Evolutionary conservation across 2,888 invertebrate genomes (phyloP).

Genomic region (Microplitis manilae): DNA sequence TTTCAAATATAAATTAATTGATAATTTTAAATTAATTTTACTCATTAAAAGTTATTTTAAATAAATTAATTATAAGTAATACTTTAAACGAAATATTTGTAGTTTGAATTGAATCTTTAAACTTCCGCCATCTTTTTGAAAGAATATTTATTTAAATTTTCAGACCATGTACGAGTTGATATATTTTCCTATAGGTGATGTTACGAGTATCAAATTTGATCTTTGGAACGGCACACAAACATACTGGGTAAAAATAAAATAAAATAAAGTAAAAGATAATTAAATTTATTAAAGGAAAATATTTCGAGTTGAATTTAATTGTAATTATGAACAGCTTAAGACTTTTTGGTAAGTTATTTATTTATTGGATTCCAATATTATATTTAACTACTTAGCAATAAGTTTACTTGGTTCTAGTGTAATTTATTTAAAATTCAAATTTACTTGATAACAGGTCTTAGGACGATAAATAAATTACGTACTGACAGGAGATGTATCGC

Average conservation of each 20-base stretch:
- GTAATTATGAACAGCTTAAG: conserved; percentile 25
- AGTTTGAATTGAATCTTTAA: no score
- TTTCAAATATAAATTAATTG: no score
- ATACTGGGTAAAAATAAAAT: conserved; percentile 5
- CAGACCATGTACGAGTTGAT: background rate
- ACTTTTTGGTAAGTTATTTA: conserved; percentile 24
- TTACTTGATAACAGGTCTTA: conserved; percentile 12
- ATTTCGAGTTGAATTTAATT: background rate
- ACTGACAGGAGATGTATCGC: conserved; percentile 74
- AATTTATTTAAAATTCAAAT: background rate
- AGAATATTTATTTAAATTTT: no score
- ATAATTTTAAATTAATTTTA: no score
- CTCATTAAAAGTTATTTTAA: no score
- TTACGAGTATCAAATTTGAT: conserved; percentile 18
- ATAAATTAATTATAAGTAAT: no score
- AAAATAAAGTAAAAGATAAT: background rate
- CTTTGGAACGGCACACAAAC: conserved; percentile 7
- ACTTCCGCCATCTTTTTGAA: no score
- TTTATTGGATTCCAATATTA: background rate
- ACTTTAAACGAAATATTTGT: no score
- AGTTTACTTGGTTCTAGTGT: background rate
- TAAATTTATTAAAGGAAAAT: background rate
- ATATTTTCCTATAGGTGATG: background rate
- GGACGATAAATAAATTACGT: conserved; percentile 17
- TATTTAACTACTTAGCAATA: background rate